Base-by-base conservation (phyloP, 1,140 invertebrate species). In the Agrypnia vestita region DNA sequence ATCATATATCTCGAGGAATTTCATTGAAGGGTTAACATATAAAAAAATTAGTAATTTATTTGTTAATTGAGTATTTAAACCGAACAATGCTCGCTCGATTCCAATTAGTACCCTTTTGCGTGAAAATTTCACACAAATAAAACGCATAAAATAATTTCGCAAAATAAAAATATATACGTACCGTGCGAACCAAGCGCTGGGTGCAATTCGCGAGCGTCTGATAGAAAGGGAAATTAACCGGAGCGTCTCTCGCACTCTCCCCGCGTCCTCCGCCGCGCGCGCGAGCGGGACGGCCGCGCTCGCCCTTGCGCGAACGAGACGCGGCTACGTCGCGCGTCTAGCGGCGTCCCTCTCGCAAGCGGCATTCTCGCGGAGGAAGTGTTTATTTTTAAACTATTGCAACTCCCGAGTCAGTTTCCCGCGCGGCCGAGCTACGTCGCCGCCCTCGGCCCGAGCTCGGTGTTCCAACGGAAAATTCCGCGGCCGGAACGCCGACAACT, bases 221-320 rank as follows among this genome's bases (percentile, higher is more conserved):
- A 62, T 62, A 76, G 74, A 76, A 76, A 76, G 74, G 55, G 74
- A 76, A 76, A 76, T 72, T n/a, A 72, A 53, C 10, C 44, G 47
- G 49, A 51, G 69, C 69, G 69, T 13, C 25, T 35, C 25, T 35
- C 25, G 25, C 25, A 6, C 25, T 35, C 25, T 35, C 25, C 25
- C 1, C 25, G 25, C 25, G 25, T 35, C 17, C 21, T 13, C 11
- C 69, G 49, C 13, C 49, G 69, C 47, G 15, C 46, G 69, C 12
- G 46, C n/a, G 69, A 72, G 46, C 69, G 69, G 21, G 69, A 53
- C 69, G 69, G 69, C 69, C n/a, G 25, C 69, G 25, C 25, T 72
- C 51, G 69, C 46, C 69, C 69, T 51, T 51, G 69, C 55, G 35
- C 13, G 74, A 76, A 15, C 11, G 56, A 15, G 15, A 64, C 74